phyloP scores from a whole-genome alignment of 2,797 vertebrate species.

The Leptoclinus maculatus region DNA sequence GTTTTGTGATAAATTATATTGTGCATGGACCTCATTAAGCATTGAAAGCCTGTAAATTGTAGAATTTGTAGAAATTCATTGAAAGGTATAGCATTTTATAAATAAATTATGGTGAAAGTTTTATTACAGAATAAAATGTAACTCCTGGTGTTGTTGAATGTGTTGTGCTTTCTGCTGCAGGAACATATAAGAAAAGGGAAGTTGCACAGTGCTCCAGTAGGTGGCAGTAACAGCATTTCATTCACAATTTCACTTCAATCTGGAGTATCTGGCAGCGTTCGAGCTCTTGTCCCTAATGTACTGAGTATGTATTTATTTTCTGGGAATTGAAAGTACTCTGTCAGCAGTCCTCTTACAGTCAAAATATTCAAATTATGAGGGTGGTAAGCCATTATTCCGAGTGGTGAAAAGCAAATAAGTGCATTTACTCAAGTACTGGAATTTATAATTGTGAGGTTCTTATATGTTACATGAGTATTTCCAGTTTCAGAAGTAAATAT shows the following conservation, averaged over 20 bases:
- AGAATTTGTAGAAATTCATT: not conserved
- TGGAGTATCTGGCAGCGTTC: conserved; percentile 11
- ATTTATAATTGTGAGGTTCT: not conserved
- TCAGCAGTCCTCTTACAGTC: not conserved
- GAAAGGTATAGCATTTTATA: conserved; percentile 4
- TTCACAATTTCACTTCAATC: conserved; percentile 44
- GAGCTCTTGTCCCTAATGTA: conserved; percentile 6
- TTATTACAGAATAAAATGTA: conserved; percentile 48
- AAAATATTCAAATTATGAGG: not conserved
- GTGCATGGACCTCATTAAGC: conserved; percentile 40
- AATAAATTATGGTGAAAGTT: not conserved
- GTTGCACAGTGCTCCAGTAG: conserved; percentile 53
- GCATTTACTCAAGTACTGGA: not conserved
- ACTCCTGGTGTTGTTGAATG: not conserved
- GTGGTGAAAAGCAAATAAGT: not conserved
- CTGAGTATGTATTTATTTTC: conserved; percentile 19
- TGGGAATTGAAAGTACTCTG: conserved; percentile 15
- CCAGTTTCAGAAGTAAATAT: not conserved
- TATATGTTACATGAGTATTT: not conserved
- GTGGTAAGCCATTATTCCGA: not conserved
- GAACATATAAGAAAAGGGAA: not conserved
- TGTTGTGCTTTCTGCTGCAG: conserved; percentile 1
- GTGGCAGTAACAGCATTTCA: conserved; percentile 64
- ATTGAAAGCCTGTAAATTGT: conserved; percentile 7
- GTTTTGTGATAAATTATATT: conserved; percentile 6